Evolutionary conservation across 2,797 vertebrate genomes (phyloP).

Genomic region (Crocidura indochinensis): DNA sequence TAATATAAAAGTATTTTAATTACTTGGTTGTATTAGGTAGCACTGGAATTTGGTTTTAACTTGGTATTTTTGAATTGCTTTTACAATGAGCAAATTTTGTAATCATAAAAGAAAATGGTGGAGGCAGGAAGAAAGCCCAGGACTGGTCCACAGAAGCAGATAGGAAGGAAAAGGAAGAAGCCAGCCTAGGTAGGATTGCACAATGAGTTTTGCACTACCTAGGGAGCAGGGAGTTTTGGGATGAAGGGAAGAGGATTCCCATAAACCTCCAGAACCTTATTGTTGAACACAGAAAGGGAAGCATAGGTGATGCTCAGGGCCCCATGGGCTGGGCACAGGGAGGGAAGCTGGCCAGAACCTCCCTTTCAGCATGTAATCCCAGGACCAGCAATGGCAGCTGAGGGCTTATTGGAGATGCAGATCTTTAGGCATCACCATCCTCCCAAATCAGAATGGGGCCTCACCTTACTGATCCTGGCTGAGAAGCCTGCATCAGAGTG

Average conservation of each 20-base stretch:
- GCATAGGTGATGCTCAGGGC: neutral
- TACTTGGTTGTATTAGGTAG: conserved; percentile 85
- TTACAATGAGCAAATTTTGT: conserved; percentile 90
- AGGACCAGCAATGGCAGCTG: neutral
- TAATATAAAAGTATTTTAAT: conserved; percentile 86
- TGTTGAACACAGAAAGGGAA: no score
- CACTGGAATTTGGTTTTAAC: conserved; percentile 88
- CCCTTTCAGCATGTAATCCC: neutral
- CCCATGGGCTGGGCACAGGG: neutral
- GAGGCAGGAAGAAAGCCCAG: no score
- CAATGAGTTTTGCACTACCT: neutral
- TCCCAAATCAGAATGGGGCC: neutral
- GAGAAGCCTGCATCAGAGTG: neutral
- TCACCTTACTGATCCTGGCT: neutral
- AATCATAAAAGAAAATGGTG: conserved; percentile 63
- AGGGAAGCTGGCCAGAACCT: neutral
- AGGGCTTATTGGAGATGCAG: conserved; percentile 4
- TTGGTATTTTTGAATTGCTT: conserved; percentile 92
- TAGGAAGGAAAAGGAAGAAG: neutral
- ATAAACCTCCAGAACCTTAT: no score
- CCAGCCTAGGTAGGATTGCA: neutral
- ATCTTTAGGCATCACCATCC: no score
- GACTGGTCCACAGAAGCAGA: neutral
- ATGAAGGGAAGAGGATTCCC: neutral
- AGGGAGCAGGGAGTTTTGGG: accelerated